Conservation (phyloP, 1,140 invertebrate species). For the Drosophila lacteicornis region DNA sequence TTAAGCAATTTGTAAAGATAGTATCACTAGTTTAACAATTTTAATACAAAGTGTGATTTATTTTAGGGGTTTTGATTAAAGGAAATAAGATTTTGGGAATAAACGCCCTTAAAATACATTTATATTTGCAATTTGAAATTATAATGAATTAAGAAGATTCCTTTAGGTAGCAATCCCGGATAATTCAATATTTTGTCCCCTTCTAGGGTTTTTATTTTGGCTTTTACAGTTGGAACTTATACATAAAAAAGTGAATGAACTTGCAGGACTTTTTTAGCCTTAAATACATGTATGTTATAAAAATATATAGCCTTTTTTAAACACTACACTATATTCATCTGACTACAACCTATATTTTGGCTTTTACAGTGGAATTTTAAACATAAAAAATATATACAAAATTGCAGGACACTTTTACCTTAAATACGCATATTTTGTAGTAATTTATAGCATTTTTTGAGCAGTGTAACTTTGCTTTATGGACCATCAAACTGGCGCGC, state of each 20-base stretch:
- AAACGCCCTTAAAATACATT: neutral
- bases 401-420: no score
- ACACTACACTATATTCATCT: neutral
- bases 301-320: neutral
- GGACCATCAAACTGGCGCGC: constrained; percentile 32
- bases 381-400: neutral
- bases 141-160: no score
- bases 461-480: neutral
- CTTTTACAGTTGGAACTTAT: neutral
- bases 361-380: neutral
- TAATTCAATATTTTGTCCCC: no score
- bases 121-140: neutral
- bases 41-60: no score
- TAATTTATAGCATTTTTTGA: neutral
- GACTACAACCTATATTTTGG: neutral
- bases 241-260: neutral
- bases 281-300: neutral
- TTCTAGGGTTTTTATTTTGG: fast-evolving
- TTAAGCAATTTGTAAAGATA: neutral
- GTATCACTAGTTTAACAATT: no score
- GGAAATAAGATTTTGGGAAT: neutral
- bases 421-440: neutral
- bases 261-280: neutral
- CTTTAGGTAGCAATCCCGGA: neutral
- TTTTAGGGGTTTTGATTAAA: neutral